A percentile compares a stretch with the other conserved stretches of the same genome.
phyloP scores from a whole-genome alignment of 2,888 invertebrate genomes.

The Latrodectus hesperus region DNA sequence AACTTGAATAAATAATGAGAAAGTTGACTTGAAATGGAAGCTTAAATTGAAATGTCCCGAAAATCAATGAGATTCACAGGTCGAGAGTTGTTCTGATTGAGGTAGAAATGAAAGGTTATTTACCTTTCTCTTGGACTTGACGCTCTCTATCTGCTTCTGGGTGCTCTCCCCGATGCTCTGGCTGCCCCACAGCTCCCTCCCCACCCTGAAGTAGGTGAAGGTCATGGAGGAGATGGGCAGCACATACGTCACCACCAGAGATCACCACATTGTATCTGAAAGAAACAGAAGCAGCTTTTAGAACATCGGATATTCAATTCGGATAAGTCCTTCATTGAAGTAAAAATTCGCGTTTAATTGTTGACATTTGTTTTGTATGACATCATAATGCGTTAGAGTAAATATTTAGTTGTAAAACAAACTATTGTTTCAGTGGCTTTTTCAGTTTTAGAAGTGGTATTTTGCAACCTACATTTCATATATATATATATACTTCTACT shows the following conservation, averaged over 20 bases:
- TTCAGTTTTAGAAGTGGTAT: too few relatives aligned
- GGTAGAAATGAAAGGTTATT: conserved; percentile 73
- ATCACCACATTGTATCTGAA: conserved; percentile 92
- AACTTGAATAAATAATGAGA: too few relatives aligned
- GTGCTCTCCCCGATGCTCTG: conserved; percentile 96
- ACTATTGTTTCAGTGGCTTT: too few relatives aligned
- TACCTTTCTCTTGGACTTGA: conserved; percentile 94
- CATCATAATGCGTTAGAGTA: too few relatives aligned
- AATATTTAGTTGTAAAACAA: too few relatives aligned
- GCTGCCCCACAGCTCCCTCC: conserved; percentile 94
- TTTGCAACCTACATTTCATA: too few relatives aligned
- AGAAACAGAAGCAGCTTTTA: conserved; percentile 60
- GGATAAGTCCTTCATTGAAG: background rate
- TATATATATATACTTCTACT: too few relatives aligned
- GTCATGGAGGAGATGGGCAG: conserved; percentile 94
- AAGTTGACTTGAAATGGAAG: too few relatives aligned
- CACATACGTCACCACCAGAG: conserved; percentile 91
- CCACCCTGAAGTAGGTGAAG: conserved; percentile 91
- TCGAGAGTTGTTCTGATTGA: background rate
- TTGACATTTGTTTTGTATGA: too few relatives aligned
- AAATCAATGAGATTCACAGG: background rate
- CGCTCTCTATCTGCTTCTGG: conserved; percentile 91
- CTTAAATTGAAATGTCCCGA: too few relatives aligned
- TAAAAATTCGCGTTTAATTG: background rate
- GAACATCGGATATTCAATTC: background rate